phyloP scores from a whole-genome alignment of 2,888 invertebrate genomes.

The Drosophila meridionalis region DNA sequence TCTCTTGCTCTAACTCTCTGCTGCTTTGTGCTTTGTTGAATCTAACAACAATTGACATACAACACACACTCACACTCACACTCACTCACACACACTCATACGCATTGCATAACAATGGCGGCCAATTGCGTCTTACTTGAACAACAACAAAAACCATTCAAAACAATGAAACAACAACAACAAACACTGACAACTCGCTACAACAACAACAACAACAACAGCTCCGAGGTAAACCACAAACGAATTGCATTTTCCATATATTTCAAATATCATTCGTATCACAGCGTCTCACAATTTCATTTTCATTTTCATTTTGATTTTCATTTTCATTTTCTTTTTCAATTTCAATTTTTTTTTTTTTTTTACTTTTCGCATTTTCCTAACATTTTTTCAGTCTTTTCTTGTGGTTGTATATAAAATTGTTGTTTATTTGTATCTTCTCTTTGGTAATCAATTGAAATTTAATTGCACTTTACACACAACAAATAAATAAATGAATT shows the following conservation, averaged over 20 bases:
- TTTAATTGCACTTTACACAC: slow-evolving; percentile 33
- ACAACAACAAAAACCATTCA: slow-evolving; percentile 31
- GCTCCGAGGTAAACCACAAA: slow-evolving; percentile 84
- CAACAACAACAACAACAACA: slow-evolving; percentile 65
- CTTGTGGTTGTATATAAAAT: slow-evolving; percentile 23
- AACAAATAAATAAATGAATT: not conserved
- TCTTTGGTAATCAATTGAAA: slow-evolving; percentile 5
- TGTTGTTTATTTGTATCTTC: not conserved
- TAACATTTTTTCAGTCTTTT: slow-evolving; percentile 2
- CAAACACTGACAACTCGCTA: slow-evolving; percentile 48
- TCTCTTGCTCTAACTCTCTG: slow-evolving; percentile 34
- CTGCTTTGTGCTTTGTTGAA: slow-evolving; percentile 46
- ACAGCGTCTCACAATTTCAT: slow-evolving; percentile 41
- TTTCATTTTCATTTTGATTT: slow-evolving; percentile 1
- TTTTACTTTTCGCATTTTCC: slow-evolving; percentile 11
- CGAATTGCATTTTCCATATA: slow-evolving; percentile 70
- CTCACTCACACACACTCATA: slow-evolving; percentile 31
- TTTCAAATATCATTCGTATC: slow-evolving; percentile 53
- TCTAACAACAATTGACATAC: slow-evolving; percentile 32
- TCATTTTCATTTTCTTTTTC: not conserved
- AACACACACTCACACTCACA: slow-evolving; percentile 38
- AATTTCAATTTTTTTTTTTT: not conserved
- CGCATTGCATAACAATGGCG: slow-evolving; percentile 52
- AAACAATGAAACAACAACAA: slow-evolving; percentile 54
- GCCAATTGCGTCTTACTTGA: slow-evolving; percentile 50